These are phyloP conservation scores for Smutsia temminckii DNA, from an alignment of 2,797 vertebrate genomes.

Conservation along the genomic window DNA sequence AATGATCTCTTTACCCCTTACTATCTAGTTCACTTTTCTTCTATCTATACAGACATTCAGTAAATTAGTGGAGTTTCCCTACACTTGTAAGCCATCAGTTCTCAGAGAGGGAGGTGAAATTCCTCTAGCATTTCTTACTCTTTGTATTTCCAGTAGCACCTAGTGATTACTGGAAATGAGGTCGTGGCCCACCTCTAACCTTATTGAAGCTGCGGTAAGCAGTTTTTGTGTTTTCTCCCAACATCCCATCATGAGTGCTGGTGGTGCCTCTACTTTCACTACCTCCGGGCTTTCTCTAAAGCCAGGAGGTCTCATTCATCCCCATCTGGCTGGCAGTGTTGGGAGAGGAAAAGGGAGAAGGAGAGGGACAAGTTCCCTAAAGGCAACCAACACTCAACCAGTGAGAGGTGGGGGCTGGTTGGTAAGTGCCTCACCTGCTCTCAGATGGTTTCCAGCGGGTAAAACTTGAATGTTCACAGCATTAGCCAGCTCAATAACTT, in stretches of 20 bases:
- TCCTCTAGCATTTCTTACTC: neutral
- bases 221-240: neutral
- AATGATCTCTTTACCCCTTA: neutral
- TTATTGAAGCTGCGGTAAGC: neutral
- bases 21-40: neutral
- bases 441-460: neutral
- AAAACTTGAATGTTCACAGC: neutral
- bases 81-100: neutral
- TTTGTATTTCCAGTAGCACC: neutral
- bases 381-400: neutral
- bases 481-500: neutral
- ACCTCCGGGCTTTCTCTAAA: neutral
- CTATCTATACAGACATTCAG: neutral
- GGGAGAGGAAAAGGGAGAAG: neutral
- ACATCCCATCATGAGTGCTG: neutral
- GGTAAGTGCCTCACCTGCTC: neutral
- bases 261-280: neutral
- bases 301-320: neutral
- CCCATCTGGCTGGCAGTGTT: neutral
- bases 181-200: neutral
- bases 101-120: constrained; percentile 27
- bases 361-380: neutral
- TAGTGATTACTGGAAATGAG: neutral
- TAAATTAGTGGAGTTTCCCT: neutral
- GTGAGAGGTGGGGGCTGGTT: neutral